Base-by-base conservation (phyloP, 1,140 invertebrate genomes). In the Megathymus violae region DNA sequence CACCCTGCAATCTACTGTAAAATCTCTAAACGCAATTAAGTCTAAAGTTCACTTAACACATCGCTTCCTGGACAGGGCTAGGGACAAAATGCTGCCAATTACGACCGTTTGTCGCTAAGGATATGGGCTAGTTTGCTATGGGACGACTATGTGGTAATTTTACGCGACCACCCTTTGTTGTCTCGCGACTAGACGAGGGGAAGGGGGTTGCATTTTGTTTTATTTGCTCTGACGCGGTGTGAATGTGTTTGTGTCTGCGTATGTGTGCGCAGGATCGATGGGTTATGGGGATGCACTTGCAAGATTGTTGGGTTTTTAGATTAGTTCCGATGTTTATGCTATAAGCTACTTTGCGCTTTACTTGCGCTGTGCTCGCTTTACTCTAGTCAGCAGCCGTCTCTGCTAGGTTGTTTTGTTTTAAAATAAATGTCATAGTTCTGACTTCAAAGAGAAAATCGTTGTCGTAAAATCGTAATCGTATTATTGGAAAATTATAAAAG, bases 11-110 rank as follows among this genome's bases (percentile, higher is more conserved):
- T 62, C 72, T 68, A 79, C 72, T 76, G 78, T 88, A 73, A 88
- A 86, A 84, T 83, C 82, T 75, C 76, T 84, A 80, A 83, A 86
- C 82, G 75, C 82, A 85, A 85, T 86, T 86, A 88, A 80, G 69
- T 83, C 67, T 80, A 83, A 86, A 83, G 73, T 83, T 81, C 78
- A 73, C 74, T 82, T 85, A 82, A 80, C 83, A 83, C 76, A 77
- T 76, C 67, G 76, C 79, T 88, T 85, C 83, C 85, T 86, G 76
- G 44, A 69, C 36, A 41, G 17, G 62, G 60, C 48, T 52, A 22
- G 59, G 50, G 25, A 58, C 15, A 16, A 11, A 59, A 36, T 73
- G 47, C 62, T 15, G 48, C 25, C 44, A 0, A 13, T 11, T 27
- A 44, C 17, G 22, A 50, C 34, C 62, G 60, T 84, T 72, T 50